phyloP scores from a whole-genome alignment of 2,797 vertebrate genomes.

The Delichon dasypus region DNA sequence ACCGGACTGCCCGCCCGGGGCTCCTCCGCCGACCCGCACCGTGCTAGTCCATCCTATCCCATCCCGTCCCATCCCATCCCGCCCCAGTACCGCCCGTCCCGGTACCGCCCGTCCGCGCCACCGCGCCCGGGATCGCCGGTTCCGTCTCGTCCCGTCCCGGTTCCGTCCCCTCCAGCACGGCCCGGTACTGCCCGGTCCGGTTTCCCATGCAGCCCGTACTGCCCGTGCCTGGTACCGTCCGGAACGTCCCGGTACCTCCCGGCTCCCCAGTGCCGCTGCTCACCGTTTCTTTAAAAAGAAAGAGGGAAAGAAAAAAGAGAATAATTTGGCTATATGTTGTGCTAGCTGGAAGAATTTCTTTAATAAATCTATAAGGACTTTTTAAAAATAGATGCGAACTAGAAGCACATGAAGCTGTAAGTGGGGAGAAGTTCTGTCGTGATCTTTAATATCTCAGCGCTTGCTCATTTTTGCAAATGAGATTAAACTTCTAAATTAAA shows the following conservation, averaged over 20 bases:
- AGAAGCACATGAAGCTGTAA: neutral
- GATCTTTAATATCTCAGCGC: neutral
- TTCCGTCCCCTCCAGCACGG: neutral
- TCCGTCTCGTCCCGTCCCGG: neutral
- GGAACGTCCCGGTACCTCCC: too few relatives aligned
- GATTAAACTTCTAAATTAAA: neutral
- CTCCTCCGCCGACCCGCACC: too few relatives aligned
- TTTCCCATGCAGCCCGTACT: neutral
- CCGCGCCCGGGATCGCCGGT: too few relatives aligned
- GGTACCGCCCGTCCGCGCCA: neutral
- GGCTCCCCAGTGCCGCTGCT: neutral
- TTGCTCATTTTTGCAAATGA: neutral
- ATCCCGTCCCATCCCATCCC: rapidly evolving
- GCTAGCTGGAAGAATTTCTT: neutral
- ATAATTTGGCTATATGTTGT: neutral
- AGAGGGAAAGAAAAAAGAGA: neutral
- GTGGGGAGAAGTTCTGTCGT: too few relatives aligned
- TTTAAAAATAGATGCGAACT: neutral
- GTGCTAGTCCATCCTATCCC: too few relatives aligned
- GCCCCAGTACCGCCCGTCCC: neutral
- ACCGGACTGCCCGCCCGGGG: too few relatives aligned
- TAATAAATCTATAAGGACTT: neutral
- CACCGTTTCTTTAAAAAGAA: neutral
- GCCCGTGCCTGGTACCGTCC: neutral
- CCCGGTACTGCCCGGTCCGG: neutral